These are phyloP conservation scores for Phylloscopus collybita DNA, from an alignment of 2,797 vertebrate genomes.

Conservation along the genomic window DNA sequence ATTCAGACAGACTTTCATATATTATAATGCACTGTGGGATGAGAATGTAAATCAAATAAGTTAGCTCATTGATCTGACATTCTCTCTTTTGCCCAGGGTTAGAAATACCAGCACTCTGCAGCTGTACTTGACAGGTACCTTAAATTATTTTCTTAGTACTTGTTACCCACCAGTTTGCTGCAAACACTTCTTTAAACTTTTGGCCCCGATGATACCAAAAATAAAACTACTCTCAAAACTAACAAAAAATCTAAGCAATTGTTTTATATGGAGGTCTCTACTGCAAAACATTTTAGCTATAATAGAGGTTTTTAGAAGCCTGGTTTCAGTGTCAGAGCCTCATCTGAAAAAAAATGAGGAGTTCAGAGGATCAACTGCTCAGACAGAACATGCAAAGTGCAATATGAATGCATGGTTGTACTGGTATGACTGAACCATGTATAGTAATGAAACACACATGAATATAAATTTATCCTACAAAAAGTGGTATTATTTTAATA, in stretches of 20 bases:
- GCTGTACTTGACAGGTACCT: neutral
- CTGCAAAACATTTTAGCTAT: neutral
- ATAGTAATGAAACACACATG: neutral
- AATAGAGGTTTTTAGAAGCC: neutral
- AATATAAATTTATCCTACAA: neutral
- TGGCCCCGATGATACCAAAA: neutral
- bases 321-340: neutral
- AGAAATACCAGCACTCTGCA: neutral
- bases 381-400: neutral
- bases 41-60: neutral
- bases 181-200: neutral
- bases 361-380: neutral
- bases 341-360: neutral
- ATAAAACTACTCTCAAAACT: neutral
- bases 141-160: neutral
- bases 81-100: neutral
- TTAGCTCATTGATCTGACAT: neutral
- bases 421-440: accelerated
- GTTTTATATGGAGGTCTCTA: neutral
- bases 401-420: neutral
- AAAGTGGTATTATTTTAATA: neutral
- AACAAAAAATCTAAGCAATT: neutral
- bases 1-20: neutral
- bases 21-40: neutral
- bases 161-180: neutral